Percentiles rank a stretch among this genome's conserved stretches.
phyloP scores from a whole-genome alignment of 2,888 invertebrate genomes.

The Ormia ochracea region DNA sequence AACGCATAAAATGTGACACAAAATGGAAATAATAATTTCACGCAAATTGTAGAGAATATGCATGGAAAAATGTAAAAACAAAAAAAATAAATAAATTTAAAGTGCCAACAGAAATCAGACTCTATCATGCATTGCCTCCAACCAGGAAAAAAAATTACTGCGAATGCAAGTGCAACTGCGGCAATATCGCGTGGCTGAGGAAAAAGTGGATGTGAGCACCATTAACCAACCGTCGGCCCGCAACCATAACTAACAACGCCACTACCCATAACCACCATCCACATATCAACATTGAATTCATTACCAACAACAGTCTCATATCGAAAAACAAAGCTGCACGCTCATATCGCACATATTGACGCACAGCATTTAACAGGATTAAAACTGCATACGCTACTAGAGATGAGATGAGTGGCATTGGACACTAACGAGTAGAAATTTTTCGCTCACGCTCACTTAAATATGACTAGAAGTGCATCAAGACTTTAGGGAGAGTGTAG shows the following conservation, averaged over 20 bases:
- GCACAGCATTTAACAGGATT: background rate
- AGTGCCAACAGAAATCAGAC: background rate
- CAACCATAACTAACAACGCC: conserved; percentile 45
- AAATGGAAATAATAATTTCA: conserved; percentile 4
- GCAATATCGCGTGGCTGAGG: background rate
- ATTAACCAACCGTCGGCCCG: conserved; percentile 35
- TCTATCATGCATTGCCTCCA: conserved; percentile 5
- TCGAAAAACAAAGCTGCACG: conserved; percentile 30
- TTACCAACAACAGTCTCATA: conserved; percentile 39
- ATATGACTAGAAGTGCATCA: no score
- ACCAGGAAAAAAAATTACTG: background rate
- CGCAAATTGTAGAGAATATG: background rate
- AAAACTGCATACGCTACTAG: background rate
- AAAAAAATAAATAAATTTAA: background rate
- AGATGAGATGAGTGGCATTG: no score
- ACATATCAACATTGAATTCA: conserved; percentile 47
- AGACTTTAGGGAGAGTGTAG: no score
- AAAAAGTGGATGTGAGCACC: conserved; percentile 2
- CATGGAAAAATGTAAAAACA: background rate
- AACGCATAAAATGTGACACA: conserved; percentile 28
- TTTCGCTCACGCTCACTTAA: no score
- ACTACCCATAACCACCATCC: conserved; percentile 39
- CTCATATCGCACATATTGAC: background rate
- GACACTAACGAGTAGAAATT: no score
- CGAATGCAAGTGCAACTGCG: background rate